phyloP scores from a whole-genome alignment of 2,888 invertebrate species.

The Rhamnusium bicolor region DNA sequence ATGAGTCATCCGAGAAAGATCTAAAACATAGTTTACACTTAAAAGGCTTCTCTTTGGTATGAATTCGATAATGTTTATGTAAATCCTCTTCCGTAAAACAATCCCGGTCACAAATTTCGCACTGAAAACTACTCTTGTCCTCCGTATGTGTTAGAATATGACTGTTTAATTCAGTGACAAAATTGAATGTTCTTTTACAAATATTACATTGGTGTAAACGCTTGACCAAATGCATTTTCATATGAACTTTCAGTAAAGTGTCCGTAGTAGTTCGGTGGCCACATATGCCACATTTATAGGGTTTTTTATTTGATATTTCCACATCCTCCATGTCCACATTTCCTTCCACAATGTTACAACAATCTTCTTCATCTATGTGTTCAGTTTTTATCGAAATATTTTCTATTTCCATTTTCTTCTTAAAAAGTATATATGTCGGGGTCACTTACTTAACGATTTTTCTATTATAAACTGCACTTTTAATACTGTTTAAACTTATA shows the following conservation, averaged over 20 bases:
- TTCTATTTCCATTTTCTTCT: constrained; percentile 35
- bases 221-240: constrained; percentile 40
- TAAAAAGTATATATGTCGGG: no score
- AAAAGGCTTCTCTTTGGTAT: constrained; percentile 13
- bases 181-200: constrained; percentile 36
- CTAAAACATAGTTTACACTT: constrained; percentile 19
- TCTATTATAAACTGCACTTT: no score
- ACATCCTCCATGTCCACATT: not conserved
- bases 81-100: constrained; percentile 25
- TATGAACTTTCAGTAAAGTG: constrained; percentile 34
- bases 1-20: constrained; percentile 9
- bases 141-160: constrained; percentile 29
- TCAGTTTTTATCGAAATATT: constrained; percentile 33
- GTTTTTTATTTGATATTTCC: constrained; percentile 22
- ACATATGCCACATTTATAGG: constrained; percentile 43
- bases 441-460: no score
- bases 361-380: constrained; percentile 25
- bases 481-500: no score
- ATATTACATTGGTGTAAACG: constrained; percentile 31
- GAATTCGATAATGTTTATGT: constrained; percentile 16
- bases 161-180: constrained; percentile 36
- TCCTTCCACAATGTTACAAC: constrained; percentile 16
- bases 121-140: constrained; percentile 16
- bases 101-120: constrained; percentile 10
- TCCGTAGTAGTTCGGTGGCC: constrained; percentile 38